Base-by-base conservation (phyloP, 1,140 invertebrate species). In the Aphidius ervi region DNA sequence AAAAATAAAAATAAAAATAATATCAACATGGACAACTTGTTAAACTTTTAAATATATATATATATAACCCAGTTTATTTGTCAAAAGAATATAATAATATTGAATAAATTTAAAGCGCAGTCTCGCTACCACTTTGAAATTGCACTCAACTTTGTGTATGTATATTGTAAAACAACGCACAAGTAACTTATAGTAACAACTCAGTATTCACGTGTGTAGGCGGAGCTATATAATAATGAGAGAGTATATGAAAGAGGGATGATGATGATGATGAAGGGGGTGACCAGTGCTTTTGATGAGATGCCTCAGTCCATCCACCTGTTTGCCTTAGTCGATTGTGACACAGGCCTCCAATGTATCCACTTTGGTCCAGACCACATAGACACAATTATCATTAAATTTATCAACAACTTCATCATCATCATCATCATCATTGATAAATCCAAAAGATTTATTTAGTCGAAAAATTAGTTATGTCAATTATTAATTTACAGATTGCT, bases 101-200 rank as follows among this genome's bases (percentile, higher is more conserved):
- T 69, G 73, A 77, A 75, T 76, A 70, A 70, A 74, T 70, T 70
- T 68, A 73, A 46, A 61, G 74, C 73, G 73, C 75, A 76, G 74
- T 42, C 74, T 74, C 74, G 57, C 41, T 8, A 16, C 31, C 46
- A 46, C 23, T 43, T 9, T 47, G 43, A 52, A 40, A 64, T 54
- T 42, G 16, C 8, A 46, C n/a, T 16, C 49, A 59, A 16, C 49
- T 48, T 49, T 54, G 31, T 56, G 23, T 43, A 46, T 43, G 43
- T 43, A 4, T 56, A 20, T 43, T 8, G 10, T 9, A 56, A 23
- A 10, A 16, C 3, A 43, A 43, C 40, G 10, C 9, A n/a, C 52
- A 39, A 56, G 7, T 20, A 10, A 31, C 23, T 31, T 31, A 4
- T 31, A 31, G 23, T 31, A 31, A 31, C 23, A 31, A 31, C 1